A percentile compares a stretch with the other conserved stretches of the same genome.
These are phyloP conservation scores for Bradypus variegatus DNA, from an alignment of 2,797 vertebrate genomes.

Conservation along the genomic window DNA sequence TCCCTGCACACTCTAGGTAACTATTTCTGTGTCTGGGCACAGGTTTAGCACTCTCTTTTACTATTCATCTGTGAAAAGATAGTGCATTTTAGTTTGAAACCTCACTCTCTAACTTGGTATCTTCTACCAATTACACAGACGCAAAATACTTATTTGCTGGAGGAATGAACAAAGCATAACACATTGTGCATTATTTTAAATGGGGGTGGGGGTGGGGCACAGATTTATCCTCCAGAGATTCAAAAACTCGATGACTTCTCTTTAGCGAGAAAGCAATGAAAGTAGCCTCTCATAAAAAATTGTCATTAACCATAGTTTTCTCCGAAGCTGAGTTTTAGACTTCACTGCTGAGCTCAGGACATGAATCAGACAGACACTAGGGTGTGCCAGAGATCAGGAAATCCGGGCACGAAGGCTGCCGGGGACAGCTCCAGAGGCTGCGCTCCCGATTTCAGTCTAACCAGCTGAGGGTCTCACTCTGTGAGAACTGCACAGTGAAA, in stretches of 20 bases:
- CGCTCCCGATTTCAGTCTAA: conserved; percentile 40
- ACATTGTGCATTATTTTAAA: not conserved
- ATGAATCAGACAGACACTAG: conserved; percentile 63
- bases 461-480: not conserved
- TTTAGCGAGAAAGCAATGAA: conserved; percentile 1
- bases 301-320: not conserved
- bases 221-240: not conserved
- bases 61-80: not conserved
- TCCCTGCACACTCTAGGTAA: not conserved
- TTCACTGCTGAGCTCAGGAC: conserved; percentile 28
- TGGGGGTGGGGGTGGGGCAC: no score
- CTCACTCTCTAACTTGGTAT: not conserved
- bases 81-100: not conserved
- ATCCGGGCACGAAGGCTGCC: conserved; percentile 42
- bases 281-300: not conserved
- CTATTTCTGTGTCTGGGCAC: not conserved
- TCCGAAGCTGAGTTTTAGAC: not conserved
- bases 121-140: not conserved
- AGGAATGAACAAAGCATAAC: not conserved
- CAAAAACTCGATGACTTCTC: not conserved
- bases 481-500: conserved; percentile 13
- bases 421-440: not conserved
- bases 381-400: conserved; percentile 71
- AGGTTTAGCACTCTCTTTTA: not conserved
- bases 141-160: no score